A percentile compares a stretch with the other conserved stretches of the same genome.
phyloP scores from a whole-genome alignment of 2,113 vertebrate species.

The Empidonax traillii region DNA sequence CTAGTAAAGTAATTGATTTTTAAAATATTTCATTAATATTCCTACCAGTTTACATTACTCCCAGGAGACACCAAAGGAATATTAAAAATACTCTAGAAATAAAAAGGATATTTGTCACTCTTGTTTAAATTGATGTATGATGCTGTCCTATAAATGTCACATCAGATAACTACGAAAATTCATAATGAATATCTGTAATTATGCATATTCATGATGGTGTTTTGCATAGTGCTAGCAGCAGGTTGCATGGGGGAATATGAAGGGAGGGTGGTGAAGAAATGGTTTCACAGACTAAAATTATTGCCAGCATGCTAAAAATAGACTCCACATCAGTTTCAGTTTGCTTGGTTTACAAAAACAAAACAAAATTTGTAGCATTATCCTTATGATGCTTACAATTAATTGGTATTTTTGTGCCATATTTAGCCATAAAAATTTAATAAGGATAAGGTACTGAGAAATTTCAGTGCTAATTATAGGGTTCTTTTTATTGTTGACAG shows the following conservation, averaged over 20 bases:
- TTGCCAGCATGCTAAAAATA: conserved; percentile 79
- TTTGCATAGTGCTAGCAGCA: conserved; percentile 85
- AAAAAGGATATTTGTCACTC: conserved; percentile 87
- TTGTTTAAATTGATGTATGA: conserved; percentile 86
- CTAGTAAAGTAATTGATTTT: conserved; percentile 58
- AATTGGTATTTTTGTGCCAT: conserved; percentile 66
- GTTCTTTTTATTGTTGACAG: conserved; percentile 34
- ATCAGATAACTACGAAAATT: conserved; percentile 80
- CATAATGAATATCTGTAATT: conserved; percentile 88
- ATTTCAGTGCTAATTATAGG: conserved; percentile 58
- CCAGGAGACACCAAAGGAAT: conserved; percentile 67
- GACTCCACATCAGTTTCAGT: conserved; percentile 68
- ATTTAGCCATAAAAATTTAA: conserved; percentile 68
- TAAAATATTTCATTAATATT: conserved; percentile 63
- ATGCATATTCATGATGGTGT: conserved; percentile 88
- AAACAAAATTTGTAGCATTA: conserved; percentile 43
- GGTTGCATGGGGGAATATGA: conserved; percentile 64
- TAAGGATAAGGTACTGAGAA: conserved; percentile 71
- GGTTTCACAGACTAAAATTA: conserved; percentile 82
- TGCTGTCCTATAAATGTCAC: conserved; percentile 89
- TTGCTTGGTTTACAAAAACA: conserved; percentile 61
- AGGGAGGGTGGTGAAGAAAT: conserved; percentile 63
- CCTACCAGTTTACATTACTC: conserved; percentile 56
- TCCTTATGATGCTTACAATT: conserved; percentile 68
- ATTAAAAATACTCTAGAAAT: conserved; percentile 76